Evolutionary conservation across 2,888 invertebrate genomes (phyloP).

Genomic region (Argyresthia albistria): DNA sequence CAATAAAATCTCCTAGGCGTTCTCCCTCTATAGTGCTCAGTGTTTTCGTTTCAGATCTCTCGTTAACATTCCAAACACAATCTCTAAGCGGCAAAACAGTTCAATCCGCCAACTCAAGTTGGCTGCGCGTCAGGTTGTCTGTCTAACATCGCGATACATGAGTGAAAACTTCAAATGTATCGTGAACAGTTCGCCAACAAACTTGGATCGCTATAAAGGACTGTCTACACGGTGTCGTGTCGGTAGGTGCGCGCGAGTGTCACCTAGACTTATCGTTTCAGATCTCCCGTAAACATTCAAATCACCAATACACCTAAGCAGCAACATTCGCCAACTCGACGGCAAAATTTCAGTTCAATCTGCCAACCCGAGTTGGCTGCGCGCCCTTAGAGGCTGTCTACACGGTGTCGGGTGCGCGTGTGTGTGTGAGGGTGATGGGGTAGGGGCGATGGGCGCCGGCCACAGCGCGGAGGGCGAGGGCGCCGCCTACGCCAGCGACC

Average conservation of each 20-base stretch:
- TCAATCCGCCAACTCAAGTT: background rate
- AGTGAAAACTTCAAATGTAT: no score
- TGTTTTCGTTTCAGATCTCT: no score
- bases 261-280: no score
- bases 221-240: background rate
- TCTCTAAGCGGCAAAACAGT: background rate
- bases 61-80: no score
- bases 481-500: constrained; percentile 63
- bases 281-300: no score
- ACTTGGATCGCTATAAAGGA: background rate
- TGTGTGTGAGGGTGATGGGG: constrained; percentile 54
- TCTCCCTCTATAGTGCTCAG: no score
- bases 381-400: background rate
- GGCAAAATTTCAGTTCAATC: background rate
- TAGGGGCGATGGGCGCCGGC: constrained; percentile 65
- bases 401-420: constrained; percentile 13
- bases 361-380: background rate
- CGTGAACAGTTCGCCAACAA: no score
- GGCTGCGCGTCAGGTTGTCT: no score
- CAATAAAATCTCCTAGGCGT: no score
- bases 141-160: no score
- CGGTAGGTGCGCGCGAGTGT: constrained; percentile 24
- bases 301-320: no score
- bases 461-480: constrained; percentile 65
- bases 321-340: background rate